Evolutionary conservation across 2,113 vertebrate genomes (phyloP).

Genomic region (Corvus moneduloides): DNA sequence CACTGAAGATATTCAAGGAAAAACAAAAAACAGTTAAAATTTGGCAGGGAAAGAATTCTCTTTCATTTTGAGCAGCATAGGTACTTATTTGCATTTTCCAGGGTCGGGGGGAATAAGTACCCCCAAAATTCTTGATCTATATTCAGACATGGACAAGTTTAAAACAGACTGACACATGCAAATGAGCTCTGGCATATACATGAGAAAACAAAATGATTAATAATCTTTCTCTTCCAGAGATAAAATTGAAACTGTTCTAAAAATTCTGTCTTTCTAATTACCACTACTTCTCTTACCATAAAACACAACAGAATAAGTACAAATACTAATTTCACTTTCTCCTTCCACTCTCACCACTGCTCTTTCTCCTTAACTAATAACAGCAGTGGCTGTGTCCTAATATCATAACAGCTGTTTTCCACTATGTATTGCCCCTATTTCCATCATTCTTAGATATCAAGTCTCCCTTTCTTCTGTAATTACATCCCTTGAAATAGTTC

Average conservation of each 20-base stretch:
- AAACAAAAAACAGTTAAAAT: not conserved
- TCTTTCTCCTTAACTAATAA: not conserved
- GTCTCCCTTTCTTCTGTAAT: conserved; percentile 4
- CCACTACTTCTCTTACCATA: not conserved
- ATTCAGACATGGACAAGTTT: not conserved
- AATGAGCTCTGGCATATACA: not conserved
- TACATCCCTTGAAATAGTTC: conserved; percentile 7
- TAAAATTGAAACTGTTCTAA: not conserved
- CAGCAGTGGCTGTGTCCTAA: not conserved
- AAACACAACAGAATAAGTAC: not conserved
- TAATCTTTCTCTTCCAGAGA: not conserved
- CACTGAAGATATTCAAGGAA: not conserved
- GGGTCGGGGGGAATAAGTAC: not conserved
- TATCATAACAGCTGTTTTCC: not conserved
- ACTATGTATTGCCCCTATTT: not conserved
- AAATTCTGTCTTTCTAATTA: not conserved
- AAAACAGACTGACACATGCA: not conserved
- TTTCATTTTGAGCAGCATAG: not conserved
- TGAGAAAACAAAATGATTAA: not conserved
- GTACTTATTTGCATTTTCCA: not conserved
- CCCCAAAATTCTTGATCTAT: not conserved
- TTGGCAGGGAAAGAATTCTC: not conserved
- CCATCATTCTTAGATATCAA: conserved; percentile 25
- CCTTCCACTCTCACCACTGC: not conserved
- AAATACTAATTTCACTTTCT: not conserved